These are phyloP conservation scores for Euthynnus affinis DNA, from an alignment of 2,797 vertebrate species.

Conservation along the genomic window DNA sequence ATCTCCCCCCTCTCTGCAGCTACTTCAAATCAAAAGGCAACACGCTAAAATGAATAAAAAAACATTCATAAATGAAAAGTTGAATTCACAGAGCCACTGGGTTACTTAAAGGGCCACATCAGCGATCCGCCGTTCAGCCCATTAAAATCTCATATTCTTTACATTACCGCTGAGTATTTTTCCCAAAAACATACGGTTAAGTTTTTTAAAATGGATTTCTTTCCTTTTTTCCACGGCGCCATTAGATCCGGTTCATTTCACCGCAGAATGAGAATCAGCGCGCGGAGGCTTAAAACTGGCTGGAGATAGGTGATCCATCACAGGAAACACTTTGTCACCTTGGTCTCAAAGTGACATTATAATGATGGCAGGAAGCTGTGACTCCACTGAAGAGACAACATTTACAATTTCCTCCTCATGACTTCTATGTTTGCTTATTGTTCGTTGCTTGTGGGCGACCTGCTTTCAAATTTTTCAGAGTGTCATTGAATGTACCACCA, in stretches of 20 bases:
- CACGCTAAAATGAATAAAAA: not conserved
- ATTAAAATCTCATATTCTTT: conserved; percentile 62
- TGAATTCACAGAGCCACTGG: not conserved
- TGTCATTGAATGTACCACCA: not conserved
- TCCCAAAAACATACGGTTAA: conserved; percentile 14
- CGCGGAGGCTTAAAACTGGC: conserved; percentile 19
- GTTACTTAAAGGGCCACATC: conserved; percentile 36
- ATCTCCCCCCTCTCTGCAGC: not conserved
- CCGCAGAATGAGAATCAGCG: conserved; percentile 38
- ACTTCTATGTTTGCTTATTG: not conserved
- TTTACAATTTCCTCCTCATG: not conserved
- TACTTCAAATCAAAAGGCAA: not conserved
- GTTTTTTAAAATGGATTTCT: conserved; percentile 53
- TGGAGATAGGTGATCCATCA: conserved; percentile 38
- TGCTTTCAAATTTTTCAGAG: not conserved
- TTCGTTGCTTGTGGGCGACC: not conserved
- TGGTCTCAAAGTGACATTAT: no score
- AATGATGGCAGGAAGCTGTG: not conserved
- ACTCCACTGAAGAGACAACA: not conserved
- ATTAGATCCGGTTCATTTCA: conserved; percentile 68
- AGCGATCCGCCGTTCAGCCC: conserved; percentile 11
- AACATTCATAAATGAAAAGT: not conserved
- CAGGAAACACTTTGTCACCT: not conserved
- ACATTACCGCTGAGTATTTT: conserved; percentile 33
- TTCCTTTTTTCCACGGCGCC: conserved; percentile 31